Base-by-base conservation (phyloP, 2,797 vertebrate species). In the Coranthus polyacanthus region DNA sequence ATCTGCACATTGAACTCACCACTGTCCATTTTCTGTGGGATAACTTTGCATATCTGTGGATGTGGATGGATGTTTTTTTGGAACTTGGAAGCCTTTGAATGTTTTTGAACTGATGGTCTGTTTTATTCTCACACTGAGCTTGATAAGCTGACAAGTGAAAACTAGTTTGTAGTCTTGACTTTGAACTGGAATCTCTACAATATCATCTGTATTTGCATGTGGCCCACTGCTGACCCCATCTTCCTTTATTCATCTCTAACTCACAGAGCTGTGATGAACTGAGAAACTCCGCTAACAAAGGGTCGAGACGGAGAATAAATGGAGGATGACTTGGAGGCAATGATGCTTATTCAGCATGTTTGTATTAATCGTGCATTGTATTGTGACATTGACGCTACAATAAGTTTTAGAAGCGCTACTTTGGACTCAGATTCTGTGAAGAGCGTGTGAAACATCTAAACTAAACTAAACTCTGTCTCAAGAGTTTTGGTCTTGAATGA, bases 121-220 rank as follows among this genome's bases (percentile, higher is more conserved):
- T 69, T 62, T 42, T 12, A 55, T 46, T 62, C 20, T 44, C 24
- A 7, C 20, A 16, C 3, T 53, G 13, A 24, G 64, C 34, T 39
- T 37, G 32, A 57, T 74, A 29, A 58, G 49, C 58, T 32, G 50
- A 61, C 46, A 77, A n/a, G n/a, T 45, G 20, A 59, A 51, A 44
- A 44, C 18, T 15, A 52, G 47, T 13, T 24, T 62, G 61, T 45
- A 46, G 43, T 51, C 67, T 45, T 88, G 81, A 76, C 83, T 78
- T 80, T 90, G 74, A 88, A 84, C 76, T 44, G 54, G 36, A 55
- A 63, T 79, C 51, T 59, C 34, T 29, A 17, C 51, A 73, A 61
- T 75, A 26, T 60, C 47, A 68, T 69, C 41, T 78, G 76, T 66
- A 53, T 18, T 63, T n/a, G 37, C 70, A 71, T 79, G 72, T 81